A percentile compares a stretch with the other conserved stretches of the same genome.
Evolutionary conservation across 2,113 vertebrate species (phyloP).

Genomic region (Boulengeromyrus knoepffleri): DNA sequence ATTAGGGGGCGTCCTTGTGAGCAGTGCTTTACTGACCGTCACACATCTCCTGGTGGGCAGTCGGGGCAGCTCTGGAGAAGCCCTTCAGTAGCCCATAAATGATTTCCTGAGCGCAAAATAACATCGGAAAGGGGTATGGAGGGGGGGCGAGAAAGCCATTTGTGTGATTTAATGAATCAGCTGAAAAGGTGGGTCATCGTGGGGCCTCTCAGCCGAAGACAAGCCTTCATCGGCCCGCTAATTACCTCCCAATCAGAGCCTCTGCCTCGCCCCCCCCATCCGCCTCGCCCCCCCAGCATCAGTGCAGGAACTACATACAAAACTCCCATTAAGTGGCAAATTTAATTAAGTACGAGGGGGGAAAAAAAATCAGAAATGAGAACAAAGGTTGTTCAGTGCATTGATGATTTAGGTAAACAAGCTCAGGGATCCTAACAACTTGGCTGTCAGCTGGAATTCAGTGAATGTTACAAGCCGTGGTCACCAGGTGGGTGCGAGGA

Average conservation of each 20-base stretch:
- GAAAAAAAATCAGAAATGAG: not conserved
- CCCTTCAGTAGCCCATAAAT: slow-evolving; percentile 5
- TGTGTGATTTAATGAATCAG: slow-evolving; percentile 3
- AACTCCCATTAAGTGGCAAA: not conserved
- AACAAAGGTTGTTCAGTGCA: not conserved
- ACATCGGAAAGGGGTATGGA: not conserved
- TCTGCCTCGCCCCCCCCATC: not conserved
- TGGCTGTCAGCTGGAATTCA: not conserved
- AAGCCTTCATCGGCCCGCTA: not conserved
- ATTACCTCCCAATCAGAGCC: not conserved
- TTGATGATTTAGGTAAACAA: not conserved
- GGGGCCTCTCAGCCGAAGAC: not conserved
- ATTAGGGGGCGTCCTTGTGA: not conserved
- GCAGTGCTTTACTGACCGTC: not conserved
- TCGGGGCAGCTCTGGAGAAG: not conserved
- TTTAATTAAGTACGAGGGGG: not conserved
- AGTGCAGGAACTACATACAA: not conserved
- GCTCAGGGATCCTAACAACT: not conserved
- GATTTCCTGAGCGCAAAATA: slow-evolving; percentile 4
- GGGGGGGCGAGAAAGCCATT: not conserved
- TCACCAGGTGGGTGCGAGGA: not conserved
- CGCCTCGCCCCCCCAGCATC: not conserved
- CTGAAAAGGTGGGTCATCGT: not conserved
- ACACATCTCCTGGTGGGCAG: not conserved
- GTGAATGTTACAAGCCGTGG: not conserved